Evolutionary conservation across 2,888 invertebrate species (phyloP).

Genomic region (Flexamia atlantica): DNA sequence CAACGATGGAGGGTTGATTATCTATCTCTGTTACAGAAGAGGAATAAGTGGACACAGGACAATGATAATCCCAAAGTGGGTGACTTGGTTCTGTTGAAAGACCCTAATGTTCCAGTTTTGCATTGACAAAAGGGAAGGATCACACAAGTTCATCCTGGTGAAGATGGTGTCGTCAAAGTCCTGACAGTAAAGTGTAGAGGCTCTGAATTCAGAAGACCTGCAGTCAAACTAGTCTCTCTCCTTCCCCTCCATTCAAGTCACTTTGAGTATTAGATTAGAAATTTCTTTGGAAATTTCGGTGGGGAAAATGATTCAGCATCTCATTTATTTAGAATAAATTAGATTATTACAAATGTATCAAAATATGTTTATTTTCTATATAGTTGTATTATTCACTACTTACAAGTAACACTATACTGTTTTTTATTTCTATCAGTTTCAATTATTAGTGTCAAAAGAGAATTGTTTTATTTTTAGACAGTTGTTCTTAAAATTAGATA

Average conservation of each 20-base stretch:
- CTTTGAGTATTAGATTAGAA: slow-evolving; percentile 10
- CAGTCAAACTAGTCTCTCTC: slow-evolving; percentile 60
- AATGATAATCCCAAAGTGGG: slow-evolving; percentile 64
- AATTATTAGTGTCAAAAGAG: too few relatives aligned
- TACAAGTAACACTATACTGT: too few relatives aligned
- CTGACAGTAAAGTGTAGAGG: slow-evolving; percentile 67
- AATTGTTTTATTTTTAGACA: too few relatives aligned
- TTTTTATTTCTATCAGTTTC: too few relatives aligned
- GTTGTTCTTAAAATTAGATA: too few relatives aligned
- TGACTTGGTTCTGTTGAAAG: slow-evolving; percentile 70
- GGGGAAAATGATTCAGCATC: slow-evolving; percentile 23
- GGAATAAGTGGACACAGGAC: slow-evolving; percentile 69
- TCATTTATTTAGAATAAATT: too few relatives aligned
- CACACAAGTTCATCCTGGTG: slow-evolving; percentile 68
- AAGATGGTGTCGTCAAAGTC: slow-evolving; percentile 70
- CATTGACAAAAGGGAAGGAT: slow-evolving; percentile 70
- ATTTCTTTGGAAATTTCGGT: slow-evolving; percentile 27
- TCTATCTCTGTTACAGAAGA: slow-evolving; percentile 68
- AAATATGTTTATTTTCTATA: too few relatives aligned
- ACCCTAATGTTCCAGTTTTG: slow-evolving; percentile 68
- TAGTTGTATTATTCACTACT: too few relatives aligned
- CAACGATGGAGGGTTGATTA: slow-evolving; percentile 70
- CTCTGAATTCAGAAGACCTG: slow-evolving; percentile 66
- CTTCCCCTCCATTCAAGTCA: slow-evolving; percentile 44
- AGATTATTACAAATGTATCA: too few relatives aligned